Base-by-base conservation (phyloP, 2,888 invertebrate genomes). In the Drosophila neonasuta region DNA sequence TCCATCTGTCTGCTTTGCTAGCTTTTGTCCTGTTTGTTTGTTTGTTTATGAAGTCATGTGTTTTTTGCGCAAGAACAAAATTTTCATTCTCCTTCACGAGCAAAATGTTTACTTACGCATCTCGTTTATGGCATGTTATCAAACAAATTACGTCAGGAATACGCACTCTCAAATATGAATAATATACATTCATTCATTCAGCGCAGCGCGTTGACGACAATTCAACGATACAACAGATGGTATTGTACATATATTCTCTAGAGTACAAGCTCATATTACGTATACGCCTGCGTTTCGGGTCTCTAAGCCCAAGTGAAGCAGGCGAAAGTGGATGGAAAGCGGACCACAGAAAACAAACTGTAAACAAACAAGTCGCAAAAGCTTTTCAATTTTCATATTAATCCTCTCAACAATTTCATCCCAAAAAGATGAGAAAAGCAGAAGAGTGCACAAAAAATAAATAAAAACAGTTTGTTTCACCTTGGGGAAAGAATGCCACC, bases 391-490 rank as follows among this genome's bases (percentile, higher is more conserved):
- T 80, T 68, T 68, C 61, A 69, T 65, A 79, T 74, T 71, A 78
- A 83, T 83, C 72, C 74, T 64, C 74, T 65, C 71, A 80, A 71
- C 79, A 79, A 78, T 73, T 79, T 74, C 58, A 77, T 69, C 59
- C 69, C 32, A 44, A 10, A 41, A 44, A 13, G 42, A 36, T 10
- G 8, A 41, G 39, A 13, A 41, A 41, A 41, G 39, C 8, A 15
- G 39, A 41, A 15, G 39, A 41, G 39, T 13, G 8, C n/a, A 13
- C 17, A 54, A 39, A 39, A 36, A n/a, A 36, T 9, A n/a, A 34
- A 11, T 6, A 24, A 67, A 77, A 63, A 66, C 50, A 65, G 51
- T 86, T 86, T 67, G 66, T 36, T 46, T 17, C 48, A 58, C 73
- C 56, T 65, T 50, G 58, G 59, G 74, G 52, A 72, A 39, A 56